Evolutionary conservation across 1,140 invertebrate genomes (phyloP).

Genomic region (Aricia agestis): DNA sequence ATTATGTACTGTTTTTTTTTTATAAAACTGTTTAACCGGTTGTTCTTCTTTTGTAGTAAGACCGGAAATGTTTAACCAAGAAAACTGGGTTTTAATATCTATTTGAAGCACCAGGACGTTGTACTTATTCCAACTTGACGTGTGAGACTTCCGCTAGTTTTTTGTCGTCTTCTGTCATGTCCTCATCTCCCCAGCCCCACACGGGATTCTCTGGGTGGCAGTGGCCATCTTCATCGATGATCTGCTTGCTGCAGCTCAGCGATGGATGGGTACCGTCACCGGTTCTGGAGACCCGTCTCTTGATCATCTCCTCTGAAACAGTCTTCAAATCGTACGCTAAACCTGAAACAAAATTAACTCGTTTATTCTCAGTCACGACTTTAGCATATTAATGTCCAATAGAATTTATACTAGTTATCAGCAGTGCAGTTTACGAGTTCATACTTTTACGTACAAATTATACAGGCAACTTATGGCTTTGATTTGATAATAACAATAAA

Average conservation of each 20-base stretch:
- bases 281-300: conserved; percentile 78
- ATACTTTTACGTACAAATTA: too few relatives aligned
- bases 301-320: conserved; percentile 81
- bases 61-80: too few relatives aligned
- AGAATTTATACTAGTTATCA: too few relatives aligned
- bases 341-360: conserved; percentile 60
- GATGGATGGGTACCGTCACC: conserved; percentile 82
- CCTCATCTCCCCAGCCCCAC: conserved; percentile 73
- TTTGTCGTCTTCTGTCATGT: conserved; percentile 68
- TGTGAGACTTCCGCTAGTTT: conserved; percentile 60
- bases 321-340: conserved; percentile 85
- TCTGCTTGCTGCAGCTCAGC: conserved; percentile 46
- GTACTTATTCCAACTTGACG: conserved; percentile 17
- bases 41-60: too few relatives aligned
- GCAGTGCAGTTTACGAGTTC: too few relatives aligned
- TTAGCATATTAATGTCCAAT: too few relatives aligned
- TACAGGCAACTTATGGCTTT: too few relatives aligned
- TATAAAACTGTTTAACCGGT: too few relatives aligned
- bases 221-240: conserved; percentile 42
- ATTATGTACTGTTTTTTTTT: too few relatives aligned
- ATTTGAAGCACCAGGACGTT: not conserved
- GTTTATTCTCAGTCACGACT: not conserved
- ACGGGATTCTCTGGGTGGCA: conserved; percentile 67
- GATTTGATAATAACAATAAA: too few relatives aligned
- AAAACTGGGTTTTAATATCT: too few relatives aligned